Percentiles rank a stretch among this genome's conserved stretches.
Evolutionary conservation across 2,797 vertebrate genomes (phyloP).

Genomic region (Dermochelys coriacea): DNA sequence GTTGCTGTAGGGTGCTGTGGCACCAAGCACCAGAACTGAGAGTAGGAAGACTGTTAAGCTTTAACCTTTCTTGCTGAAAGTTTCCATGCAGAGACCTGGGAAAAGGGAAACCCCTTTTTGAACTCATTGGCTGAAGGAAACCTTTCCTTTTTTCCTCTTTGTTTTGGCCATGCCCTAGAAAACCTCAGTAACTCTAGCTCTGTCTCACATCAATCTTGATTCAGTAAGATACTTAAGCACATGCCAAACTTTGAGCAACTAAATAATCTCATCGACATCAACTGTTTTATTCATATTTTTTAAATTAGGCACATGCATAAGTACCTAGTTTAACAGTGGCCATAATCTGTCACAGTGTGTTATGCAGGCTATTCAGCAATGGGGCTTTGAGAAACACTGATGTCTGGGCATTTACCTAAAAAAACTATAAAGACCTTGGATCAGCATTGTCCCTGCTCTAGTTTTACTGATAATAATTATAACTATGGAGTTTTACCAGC

Average conservation of each 20-base stretch:
- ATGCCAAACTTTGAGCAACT: neutral
- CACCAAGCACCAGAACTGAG: neutral
- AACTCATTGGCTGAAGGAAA: neutral
- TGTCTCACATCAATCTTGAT: neutral
- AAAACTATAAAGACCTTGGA: neutral
- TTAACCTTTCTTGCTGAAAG: neutral
- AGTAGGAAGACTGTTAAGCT: neutral
- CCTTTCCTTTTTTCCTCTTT: neutral
- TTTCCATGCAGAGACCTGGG: neutral
- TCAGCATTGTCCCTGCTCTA: fast-evolving
- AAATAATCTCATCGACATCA: neutral
- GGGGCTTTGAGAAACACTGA: neutral
- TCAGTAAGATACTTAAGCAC: neutral
- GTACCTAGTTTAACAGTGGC: neutral
- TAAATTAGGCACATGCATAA: neutral
- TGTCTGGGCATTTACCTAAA: neutral
- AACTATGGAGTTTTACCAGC: neutral
- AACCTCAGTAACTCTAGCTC: neutral
- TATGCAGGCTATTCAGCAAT: neutral
- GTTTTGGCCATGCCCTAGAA: neutral
- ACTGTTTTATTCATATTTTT: neutral
- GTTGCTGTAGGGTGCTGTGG: neutral
- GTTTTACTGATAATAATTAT: neutral
- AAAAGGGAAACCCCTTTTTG: neutral
- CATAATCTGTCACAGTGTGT: neutral